A percentile compares a stretch with the other conserved stretches of the same genome.
Conservation (phyloP, 2,888 invertebrate species). For the Pachliopta kotzebuea region DNA sequence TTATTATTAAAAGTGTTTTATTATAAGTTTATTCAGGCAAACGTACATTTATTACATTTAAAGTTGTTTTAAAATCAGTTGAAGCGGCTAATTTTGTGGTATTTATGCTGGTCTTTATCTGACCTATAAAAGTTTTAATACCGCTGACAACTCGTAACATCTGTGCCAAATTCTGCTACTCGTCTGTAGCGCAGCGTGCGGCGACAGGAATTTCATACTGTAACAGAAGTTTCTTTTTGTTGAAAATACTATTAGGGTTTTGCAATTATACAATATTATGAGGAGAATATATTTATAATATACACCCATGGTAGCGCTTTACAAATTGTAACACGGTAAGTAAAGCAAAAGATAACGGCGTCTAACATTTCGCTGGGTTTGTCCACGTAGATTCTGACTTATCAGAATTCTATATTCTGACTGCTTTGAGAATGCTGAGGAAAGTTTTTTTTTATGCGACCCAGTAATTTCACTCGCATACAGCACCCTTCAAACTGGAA, state of each 20-base stretch:
- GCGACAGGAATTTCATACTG: slow-evolving; percentile 1
- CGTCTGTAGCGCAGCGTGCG: not conserved
- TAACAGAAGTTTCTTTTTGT: not conserved
- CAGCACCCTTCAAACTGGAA: too few relatives aligned
- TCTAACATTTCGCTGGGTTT: too few relatives aligned
- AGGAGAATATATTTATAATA: not conserved
- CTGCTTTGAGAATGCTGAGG: too few relatives aligned
- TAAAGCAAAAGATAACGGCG: too few relatives aligned
- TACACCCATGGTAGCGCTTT: too few relatives aligned
- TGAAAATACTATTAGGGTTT: not conserved
- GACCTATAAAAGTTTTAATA: slow-evolving; percentile 23
- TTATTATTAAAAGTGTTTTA: too few relatives aligned
- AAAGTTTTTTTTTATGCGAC: too few relatives aligned
- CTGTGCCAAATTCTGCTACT: slow-evolving; percentile 9
- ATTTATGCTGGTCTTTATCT: slow-evolving; percentile 2
- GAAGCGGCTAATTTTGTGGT: not conserved
- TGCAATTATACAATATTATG: not conserved
- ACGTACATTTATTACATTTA: not conserved
- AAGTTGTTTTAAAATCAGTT: not conserved
- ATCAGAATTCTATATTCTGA: too few relatives aligned
- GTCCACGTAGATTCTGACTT: too few relatives aligned
- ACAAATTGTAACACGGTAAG: too few relatives aligned
- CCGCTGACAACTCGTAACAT: slow-evolving; percentile 21
- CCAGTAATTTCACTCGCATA: too few relatives aligned
- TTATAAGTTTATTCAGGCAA: too few relatives aligned